Evolutionary conservation across 2,113 vertebrate species (phyloP), one percentile per base, ranked within the genome.

Genomic region (Xenus cinereus): DNA sequence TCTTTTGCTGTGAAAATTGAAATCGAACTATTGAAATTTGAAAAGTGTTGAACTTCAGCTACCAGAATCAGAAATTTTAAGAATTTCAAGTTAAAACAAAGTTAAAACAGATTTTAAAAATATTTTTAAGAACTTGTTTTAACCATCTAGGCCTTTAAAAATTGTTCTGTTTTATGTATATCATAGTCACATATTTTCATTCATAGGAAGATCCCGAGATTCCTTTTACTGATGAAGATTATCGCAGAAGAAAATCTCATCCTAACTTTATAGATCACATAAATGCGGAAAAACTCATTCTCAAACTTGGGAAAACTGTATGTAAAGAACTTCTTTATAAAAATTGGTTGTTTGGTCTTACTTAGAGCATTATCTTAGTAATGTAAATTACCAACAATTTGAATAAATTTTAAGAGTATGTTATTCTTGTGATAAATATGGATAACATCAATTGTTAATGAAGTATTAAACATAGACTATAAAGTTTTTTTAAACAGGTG

Each of bases 231-330:
- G 99, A 99, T 76, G 98, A 99, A 17, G 97, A 99, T 73, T 99
- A 99, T 96, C 97, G 98, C 66, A 98, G 89, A 96, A 98, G 99
- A 96, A 98, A 96, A 97, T 41, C 98, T 76, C 99, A 99, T 93
- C 98, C 98, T 21, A 98, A 97, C 89, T 99, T 99, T 95, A 80
- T 95, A 46, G 96, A 96, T 51, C 98, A 99, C 84, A 97, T 98
- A 51, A 98, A 98, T 91, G 97, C 98, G 62, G 99, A 99, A 96
- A 99, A 98, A 94, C 96, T 97, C 22, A 97, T 99, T 67, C 97
- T 98, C 27, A 99, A 99, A 97, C 94, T 99, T 76, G 99, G 99
- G 6, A 99, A 98, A 98, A 98, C 97, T 6, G 99, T 99, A 91
- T 80, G 99, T 98, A 75, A 84, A 79, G 8, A 57, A 32, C 12